Percentiles rank a stretch among this genome's conserved stretches.
Evolutionary conservation across 1,140 invertebrate species (phyloP).

Genomic region (Tribolium castaneum): DNA sequence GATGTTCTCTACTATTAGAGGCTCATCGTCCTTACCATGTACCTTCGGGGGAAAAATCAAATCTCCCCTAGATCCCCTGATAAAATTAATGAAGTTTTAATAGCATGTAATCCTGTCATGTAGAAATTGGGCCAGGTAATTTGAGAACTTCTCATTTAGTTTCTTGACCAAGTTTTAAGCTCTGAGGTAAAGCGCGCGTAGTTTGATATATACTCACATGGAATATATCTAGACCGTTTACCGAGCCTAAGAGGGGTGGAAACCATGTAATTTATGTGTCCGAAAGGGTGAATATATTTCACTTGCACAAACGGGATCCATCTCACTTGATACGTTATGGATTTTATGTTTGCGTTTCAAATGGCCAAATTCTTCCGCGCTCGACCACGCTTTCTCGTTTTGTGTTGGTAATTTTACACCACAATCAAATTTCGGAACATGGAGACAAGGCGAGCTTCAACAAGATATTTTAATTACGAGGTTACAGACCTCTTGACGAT

Average conservation of each 20-base stretch:
- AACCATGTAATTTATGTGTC: slow-evolving; percentile 31
- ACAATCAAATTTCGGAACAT: background rate
- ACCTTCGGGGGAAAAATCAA: background rate
- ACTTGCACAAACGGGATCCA: slow-evolving; percentile 27
- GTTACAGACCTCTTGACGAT: background rate
- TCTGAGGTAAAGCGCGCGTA: background rate
- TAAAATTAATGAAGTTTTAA: slow-evolving; percentile 31
- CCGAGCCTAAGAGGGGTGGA: slow-evolving; percentile 22
- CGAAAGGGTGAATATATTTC: slow-evolving; percentile 34
- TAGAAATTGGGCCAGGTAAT: slow-evolving; percentile 30
- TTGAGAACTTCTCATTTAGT: slow-evolving; percentile 33
- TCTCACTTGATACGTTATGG: slow-evolving; percentile 29
- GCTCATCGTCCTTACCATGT: slow-evolving; percentile 1
- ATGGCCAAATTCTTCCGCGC: background rate
- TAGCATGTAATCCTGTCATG: slow-evolving; percentile 16
- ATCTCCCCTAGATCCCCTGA: background rate
- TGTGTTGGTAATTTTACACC: background rate
- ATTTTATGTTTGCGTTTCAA: slow-evolving; percentile 9
- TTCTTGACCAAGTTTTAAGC: slow-evolving; percentile 35
- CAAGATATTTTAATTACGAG: background rate
- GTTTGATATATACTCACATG: slow-evolving; percentile 24
- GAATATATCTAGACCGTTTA: slow-evolving; percentile 30
- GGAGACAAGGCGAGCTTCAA: background rate
- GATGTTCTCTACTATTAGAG: slow-evolving; percentile 26
- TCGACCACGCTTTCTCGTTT: background rate